These are phyloP conservation scores for Etheostoma cragini DNA, from an alignment of 2,113 vertebrate species.

Conservation along the genomic window DNA sequence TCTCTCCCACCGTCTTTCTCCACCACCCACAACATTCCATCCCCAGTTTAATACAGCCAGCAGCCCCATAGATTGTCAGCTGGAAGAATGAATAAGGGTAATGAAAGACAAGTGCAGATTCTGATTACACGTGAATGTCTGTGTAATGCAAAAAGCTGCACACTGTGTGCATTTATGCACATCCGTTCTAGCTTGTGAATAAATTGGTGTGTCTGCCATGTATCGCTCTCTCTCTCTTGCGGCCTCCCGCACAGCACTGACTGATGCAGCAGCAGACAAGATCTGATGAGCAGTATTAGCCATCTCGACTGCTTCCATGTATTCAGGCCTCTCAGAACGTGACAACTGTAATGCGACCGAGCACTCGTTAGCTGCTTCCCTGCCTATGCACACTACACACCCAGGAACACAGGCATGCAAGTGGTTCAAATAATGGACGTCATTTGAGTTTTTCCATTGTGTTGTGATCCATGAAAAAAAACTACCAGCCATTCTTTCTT, in stretches of 20 bases:
- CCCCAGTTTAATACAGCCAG: conserved; percentile 78
- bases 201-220: conserved; percentile 45
- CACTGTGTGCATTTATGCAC: conserved; percentile 18
- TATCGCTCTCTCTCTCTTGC: background rate
- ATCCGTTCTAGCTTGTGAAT: conserved; percentile 39
- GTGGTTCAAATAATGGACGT: conserved; percentile 90
- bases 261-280: conserved; percentile 45
- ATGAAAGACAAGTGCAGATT: conserved; percentile 49
- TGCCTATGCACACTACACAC: conserved; percentile 19
- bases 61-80: conserved; percentile 74
- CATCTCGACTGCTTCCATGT: conserved; percentile 29
- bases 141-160: conserved; percentile 35
- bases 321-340: conserved; percentile 49
- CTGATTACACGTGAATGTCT: conserved; percentile 27
- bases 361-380: conserved; percentile 63
- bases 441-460: conserved; percentile 83
- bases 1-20: conserved; percentile 63
- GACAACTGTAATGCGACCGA: conserved; percentile 42
- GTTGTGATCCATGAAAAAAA: conserved; percentile 93
- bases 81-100: conserved; percentile 68
- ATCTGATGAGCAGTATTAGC: conserved; percentile 48
- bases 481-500: conserved; percentile 83
- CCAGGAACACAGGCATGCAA: conserved; percentile 60
- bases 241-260: conserved; percentile 41
- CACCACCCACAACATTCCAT: conserved; percentile 47